Evolutionary conservation across 2,888 invertebrate species (phyloP).

Genomic region (Fragum fragum): DNA sequence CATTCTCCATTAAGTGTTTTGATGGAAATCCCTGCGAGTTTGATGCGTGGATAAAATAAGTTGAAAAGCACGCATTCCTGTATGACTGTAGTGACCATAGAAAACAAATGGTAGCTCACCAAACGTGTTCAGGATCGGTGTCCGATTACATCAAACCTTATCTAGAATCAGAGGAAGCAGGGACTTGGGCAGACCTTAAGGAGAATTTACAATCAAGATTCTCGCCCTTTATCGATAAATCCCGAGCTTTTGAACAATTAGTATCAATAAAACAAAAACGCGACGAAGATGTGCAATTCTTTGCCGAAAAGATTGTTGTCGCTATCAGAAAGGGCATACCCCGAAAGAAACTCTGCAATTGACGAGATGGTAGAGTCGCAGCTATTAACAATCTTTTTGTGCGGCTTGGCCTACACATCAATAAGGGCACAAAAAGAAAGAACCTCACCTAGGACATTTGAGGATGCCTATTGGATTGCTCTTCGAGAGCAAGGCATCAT

Average conservation of each 20-base stretch:
- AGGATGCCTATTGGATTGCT: conserved; percentile 24
- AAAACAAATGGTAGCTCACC: conserved; percentile 1
- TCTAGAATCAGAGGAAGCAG: too few species aligned
- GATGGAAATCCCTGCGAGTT: conserved; percentile 1
- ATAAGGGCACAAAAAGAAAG: conserved; percentile 30
- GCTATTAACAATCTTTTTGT: conserved; percentile 25
- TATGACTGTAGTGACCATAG: background rate
- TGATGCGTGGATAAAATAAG: conserved; percentile 6
- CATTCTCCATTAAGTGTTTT: background rate
- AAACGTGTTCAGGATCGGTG: background rate
- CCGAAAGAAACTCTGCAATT: conserved; percentile 13
- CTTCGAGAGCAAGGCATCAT: conserved; percentile 21
- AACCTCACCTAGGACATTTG: conserved; percentile 1
- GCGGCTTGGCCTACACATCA: background rate
- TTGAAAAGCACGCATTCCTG: background rate
- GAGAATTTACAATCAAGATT: conserved; percentile 20
- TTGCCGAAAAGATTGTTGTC: conserved; percentile 15
- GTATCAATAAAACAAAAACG: conserved; percentile 15
- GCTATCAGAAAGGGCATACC: conserved; percentile 18
- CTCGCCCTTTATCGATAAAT: conserved; percentile 11
- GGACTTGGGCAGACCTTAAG: background rate
- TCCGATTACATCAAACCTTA: too few species aligned
- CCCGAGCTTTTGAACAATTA: background rate
- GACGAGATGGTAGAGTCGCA: conserved; percentile 24
- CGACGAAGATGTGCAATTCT: conserved; percentile 2